Evolutionary conservation across 2,797 vertebrate genomes (phyloP), one percentile per base, ranked within the genome.

Genomic region (Acipenser oxyrinchus): DNA sequence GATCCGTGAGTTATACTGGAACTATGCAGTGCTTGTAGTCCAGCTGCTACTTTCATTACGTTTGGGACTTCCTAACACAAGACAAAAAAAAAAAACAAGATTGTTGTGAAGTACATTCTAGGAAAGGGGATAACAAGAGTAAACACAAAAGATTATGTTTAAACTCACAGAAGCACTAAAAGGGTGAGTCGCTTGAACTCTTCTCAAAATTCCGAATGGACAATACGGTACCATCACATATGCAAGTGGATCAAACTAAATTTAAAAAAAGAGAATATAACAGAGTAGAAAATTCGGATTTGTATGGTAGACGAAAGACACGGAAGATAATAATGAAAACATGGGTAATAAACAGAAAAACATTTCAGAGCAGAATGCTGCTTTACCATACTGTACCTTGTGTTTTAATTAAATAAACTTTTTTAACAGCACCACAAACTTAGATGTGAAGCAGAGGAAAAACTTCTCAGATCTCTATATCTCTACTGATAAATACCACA

Each of bases 161-260:
- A 11, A 68, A 89, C 91, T 90, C 82, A 92, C 91, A 65, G 77
- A 69, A 64, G 69, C 62, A 53, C 71, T 85, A 68, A 93, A 75
- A 74, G 86, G 88, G 51, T 67, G 62, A 58, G 49, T 82, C 70
- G 82, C 77, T 72, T 92, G 90, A 71, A 91, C 8, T 67, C 76
- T 66, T 62, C 66, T 73, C 64, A 92, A 75, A 73, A 77, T 87
- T 75, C 84, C 84, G 64, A 77, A 82, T 51, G 83, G 76, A 67
- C 89, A 88, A 74, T 90, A 90, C 0, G 91, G 90, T 37, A 91
- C 82, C 85, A 92, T 87, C 70, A 93, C 66, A 72, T 92, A 93
- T 7, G 83, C 81, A 64, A 93, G 68, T 63, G 91, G 90, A 78
- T 92, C 89, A 64, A 83, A 86, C 91, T 93, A 13, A 12, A 73